Conservation (phyloP, 2,888 invertebrate species). For the Clunio marinus region DNA sequence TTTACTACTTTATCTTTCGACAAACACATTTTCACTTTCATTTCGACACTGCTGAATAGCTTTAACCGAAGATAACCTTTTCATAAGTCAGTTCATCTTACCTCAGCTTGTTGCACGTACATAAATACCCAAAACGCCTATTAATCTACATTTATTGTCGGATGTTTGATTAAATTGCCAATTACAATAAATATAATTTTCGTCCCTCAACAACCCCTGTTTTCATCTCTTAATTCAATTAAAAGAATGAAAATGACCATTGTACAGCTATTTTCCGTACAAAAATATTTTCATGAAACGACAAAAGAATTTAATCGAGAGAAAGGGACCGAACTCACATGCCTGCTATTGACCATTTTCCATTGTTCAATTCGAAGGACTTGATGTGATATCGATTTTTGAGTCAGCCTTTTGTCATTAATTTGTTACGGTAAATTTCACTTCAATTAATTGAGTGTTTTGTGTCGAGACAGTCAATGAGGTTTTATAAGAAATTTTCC, state of each 20-base stretch:
- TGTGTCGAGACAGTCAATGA: too few relatives aligned
- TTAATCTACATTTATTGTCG: constrained; percentile 37
- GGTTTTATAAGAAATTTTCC: too few relatives aligned
- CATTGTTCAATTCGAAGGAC: too few relatives aligned
- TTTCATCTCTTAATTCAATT: constrained; percentile 30
- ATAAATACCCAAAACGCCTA: constrained; percentile 24
- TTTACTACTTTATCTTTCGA: neutral
- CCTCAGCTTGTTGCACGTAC: constrained; percentile 3
- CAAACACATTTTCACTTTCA: neutral
- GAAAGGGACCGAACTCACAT: neutral
- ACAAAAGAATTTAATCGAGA: neutral
- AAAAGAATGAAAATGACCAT: constrained; percentile 33
- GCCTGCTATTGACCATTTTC: constrained; percentile 5
- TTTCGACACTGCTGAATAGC: too few relatives aligned
- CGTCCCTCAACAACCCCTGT: neutral
- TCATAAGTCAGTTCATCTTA: neutral
- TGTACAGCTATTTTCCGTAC: neutral
- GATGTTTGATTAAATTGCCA: constrained; percentile 38
- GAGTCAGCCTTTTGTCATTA: constrained; percentile 5
- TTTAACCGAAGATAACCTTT: neutral
- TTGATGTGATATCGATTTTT: constrained; percentile 34
- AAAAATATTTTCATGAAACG: constrained; percentile 8
- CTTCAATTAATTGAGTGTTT: constrained; percentile 29
- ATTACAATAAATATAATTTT: constrained; percentile 36
- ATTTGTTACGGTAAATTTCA: constrained; percentile 37